Base-by-base conservation (phyloP, 2,888 invertebrate species). In the Drosophila mayaguana region DNA sequence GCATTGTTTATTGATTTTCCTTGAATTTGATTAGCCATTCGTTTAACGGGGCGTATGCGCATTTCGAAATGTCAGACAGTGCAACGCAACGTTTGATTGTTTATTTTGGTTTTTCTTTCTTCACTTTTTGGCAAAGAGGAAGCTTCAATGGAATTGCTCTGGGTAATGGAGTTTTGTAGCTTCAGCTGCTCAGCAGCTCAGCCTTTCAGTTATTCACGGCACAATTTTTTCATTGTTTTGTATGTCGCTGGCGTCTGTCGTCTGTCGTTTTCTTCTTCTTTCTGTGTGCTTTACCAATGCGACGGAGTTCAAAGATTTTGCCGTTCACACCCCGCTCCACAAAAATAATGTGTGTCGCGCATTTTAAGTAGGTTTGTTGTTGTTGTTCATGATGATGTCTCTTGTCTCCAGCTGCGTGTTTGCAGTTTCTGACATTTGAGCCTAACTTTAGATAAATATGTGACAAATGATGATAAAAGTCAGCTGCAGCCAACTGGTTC, bases 301-400 rank as follows among this genome's bases (percentile, higher is more conserved):
- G 57, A 32, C 46, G 43, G 65, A 67, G 79, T 81, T 87, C 64
- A 79, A 87, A 83, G 85, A 73, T 75, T 53, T 54, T 32, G 71
- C 74, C 82, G 76, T 71, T 87, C 67, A 84, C 85, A 77, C 77
- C 74, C 75, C 66, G 34, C 57, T 51, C 63, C 53, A 59, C 64
- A 69, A 59, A 59, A 46, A 40, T 68, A 63, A 81, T 73, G 84
- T 84, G 85, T 83, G 83, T 80, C 82, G 75, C 65, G 83, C 82
- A 83, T 83, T 75, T 87, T 61, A 83, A 84, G 80, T 79, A 60
- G 67, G 45, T 69, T 45, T 55, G 18, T 63, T 53, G 20, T 50
- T 32, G 56, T 38, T 50, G 46, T 42, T 76, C 28, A 46, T 32
- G 48, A 25, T 65, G 67, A 43, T 72, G 36, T 53, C 32, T 42